Evolutionary conservation across 2,113 vertebrate species (phyloP).

Genomic region (Falcunculus frontatus): DNA sequence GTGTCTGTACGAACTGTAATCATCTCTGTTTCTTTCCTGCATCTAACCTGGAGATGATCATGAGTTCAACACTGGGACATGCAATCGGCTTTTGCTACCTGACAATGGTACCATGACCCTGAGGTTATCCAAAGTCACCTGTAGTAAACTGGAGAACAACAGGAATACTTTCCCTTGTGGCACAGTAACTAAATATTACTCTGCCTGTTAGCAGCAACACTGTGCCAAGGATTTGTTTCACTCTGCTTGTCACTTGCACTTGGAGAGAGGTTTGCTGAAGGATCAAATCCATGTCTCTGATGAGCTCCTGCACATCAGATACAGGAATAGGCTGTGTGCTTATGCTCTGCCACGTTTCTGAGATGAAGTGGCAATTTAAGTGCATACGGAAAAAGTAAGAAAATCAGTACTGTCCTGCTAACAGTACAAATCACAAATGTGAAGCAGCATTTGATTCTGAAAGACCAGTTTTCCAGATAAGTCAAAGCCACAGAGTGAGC

Average conservation of each 20-base stretch:
- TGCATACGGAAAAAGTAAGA: neutral
- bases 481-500: neutral
- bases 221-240: neutral
- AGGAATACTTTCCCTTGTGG: neutral
- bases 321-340: neutral
- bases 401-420: neutral
- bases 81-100: neutral
- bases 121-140: neutral
- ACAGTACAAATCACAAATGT: neutral
- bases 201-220: neutral
- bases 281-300: neutral
- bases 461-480: neutral
- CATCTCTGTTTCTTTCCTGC: neutral
- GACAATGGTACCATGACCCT: neutral
- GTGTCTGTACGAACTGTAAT: accelerated
- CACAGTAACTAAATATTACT: neutral
- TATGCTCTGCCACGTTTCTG: neutral
- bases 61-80: neutral
- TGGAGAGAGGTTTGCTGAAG: neutral
- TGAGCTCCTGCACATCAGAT: neutral
- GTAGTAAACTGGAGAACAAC: neutral
- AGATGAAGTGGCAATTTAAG: neutral
- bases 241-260: neutral
- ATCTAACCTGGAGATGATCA: neutral
- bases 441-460: neutral